These are phyloP conservation scores for Horisme vitalbata DNA, from an alignment of 2,888 invertebrate genomes.

Conservation along the genomic window DNA sequence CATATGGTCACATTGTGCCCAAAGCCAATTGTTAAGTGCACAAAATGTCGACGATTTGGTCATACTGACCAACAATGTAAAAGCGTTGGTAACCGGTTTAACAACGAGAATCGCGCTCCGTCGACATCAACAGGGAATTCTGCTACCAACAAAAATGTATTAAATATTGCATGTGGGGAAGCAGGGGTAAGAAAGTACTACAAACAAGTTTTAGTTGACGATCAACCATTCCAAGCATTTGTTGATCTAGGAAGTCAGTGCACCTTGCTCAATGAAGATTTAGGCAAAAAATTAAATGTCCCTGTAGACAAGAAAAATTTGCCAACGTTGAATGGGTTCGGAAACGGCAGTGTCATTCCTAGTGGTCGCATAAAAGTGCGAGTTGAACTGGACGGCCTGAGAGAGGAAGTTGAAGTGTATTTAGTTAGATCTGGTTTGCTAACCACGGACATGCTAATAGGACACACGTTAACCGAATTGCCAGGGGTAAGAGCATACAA, in stretches of 20 bases:
- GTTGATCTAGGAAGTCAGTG: not conserved
- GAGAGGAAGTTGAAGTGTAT: not conserved
- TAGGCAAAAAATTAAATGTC: not conserved
- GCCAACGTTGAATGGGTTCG: too few relatives aligned
- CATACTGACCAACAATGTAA: not conserved
- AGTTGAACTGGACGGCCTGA: not conserved
- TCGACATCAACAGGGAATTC: not conserved
- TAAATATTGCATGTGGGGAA: too few relatives aligned
- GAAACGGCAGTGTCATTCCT: not conserved
- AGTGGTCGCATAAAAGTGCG: not conserved
- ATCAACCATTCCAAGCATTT: not conserved
- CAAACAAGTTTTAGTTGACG: not conserved
- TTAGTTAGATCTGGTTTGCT: not conserved
- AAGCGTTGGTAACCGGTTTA: too few relatives aligned
- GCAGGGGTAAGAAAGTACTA: too few relatives aligned
- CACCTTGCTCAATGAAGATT: not conserved
- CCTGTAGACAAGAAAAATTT: not conserved
- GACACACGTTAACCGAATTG: not conserved
- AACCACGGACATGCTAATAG: not conserved
- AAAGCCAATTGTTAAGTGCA: too few relatives aligned
- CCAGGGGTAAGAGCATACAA: not conserved
- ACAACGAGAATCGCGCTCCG: too few relatives aligned
- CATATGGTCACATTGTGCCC: too few relatives aligned
- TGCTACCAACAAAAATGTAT: too few relatives aligned
- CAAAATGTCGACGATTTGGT: not conserved